Percentiles rank a stretch among this genome's conserved stretches.
Evolutionary conservation across 2,797 vertebrate species (phyloP).

Genomic region (Hippopotamyrus pictus): DNA sequence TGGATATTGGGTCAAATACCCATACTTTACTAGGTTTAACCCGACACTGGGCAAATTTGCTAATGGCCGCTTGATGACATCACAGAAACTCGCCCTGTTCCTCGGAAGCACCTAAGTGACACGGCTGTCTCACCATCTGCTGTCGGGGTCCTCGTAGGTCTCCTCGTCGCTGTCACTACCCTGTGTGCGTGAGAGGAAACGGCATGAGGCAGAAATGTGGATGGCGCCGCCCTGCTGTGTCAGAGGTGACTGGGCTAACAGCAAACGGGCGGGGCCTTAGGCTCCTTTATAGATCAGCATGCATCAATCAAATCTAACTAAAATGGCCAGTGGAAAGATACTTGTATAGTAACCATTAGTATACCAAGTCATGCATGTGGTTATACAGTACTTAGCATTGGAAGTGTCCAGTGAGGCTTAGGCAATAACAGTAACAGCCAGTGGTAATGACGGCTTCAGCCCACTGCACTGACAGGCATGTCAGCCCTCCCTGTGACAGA

Average conservation of each 20-base stretch:
- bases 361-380: background rate
- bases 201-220: background rate
- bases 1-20: background rate
- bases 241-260: background rate
- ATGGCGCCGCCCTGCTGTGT: background rate
- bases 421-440: background rate
- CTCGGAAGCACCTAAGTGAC: background rate
- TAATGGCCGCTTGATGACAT: background rate
- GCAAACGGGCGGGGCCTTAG: background rate
- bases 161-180: constrained; percentile 68
- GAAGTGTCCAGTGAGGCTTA: background rate
- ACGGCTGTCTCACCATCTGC: constrained; percentile 61
- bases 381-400: background rate
- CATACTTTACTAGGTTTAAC: background rate
- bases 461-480: background rate
- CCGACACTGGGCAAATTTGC: background rate
- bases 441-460: background rate
- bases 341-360: background rate
- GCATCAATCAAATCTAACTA: background rate
- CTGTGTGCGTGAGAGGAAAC: constrained; percentile 32
- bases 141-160: constrained; percentile 80
- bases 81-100: background rate
- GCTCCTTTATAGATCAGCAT: background rate
- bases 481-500: background rate
- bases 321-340: background rate